Evolutionary conservation across 2,888 invertebrate species (phyloP), one percentile per base, ranked within the genome.

Genomic region (Nomada fucata): DNA sequence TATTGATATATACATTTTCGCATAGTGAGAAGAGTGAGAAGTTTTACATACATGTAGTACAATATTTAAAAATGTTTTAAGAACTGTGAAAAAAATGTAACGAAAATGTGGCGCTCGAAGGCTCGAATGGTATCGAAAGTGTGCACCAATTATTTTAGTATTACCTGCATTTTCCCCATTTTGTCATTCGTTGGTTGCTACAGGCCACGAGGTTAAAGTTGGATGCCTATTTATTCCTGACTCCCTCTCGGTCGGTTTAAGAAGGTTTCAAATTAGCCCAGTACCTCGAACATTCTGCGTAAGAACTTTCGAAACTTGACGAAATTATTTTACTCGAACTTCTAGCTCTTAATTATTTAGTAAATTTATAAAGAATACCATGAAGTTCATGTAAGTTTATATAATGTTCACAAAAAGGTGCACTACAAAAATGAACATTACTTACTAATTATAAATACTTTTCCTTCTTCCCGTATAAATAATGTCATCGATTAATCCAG

Each of bases 151-250:
- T 69, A 52, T 69, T 53, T 26, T 42, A 67, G 23, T 26, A 23
- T 64, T 77, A 83, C 82, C 83, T 83, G 47, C 75, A 82, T 64
- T 69, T 82, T 83, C 26, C 68, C 83, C 76, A 83, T 81, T 82
- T 82, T 73, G 67, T 60, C 77, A 74, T 77, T 74, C 42, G 70
- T 77, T 29, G 65, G 60, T 83, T 70, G 72, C 69, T 76, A 50
- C 60, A 61, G 76, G 59, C 76, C 69, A 5, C 52, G 29, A 29
- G 44, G 29, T 18, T 53, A 59, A 77, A 83, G 73, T 82, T 70
- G 52, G 52, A 76, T 73, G 70, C 69, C 50, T 50, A 61, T 50
- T 52, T 47, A 69, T 70, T 76, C 61, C 65, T 76, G 55, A 81
- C 68, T 82, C 76, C 23, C n/a, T 18, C 67, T 61, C 55, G 76